Evolutionary conservation across 53 echinoderm and acorn worm species (phyloP).

Genomic region (Echinarachnius parma): DNA sequence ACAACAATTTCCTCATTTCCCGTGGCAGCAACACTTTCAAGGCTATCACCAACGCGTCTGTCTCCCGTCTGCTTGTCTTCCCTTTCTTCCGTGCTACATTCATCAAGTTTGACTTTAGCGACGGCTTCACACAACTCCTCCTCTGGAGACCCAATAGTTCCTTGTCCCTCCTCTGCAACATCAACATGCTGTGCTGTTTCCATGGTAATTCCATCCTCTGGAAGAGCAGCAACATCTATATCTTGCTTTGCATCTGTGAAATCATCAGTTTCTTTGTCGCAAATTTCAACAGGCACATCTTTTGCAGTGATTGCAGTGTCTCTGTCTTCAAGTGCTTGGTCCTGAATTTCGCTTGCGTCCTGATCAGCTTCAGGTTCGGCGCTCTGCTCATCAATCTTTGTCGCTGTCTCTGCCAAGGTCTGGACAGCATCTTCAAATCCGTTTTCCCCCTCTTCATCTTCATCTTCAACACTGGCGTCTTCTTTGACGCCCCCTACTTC

Average conservation of each 20-base stretch:
- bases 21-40: neutral
- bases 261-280: no score
- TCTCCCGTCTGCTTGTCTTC: neutral
- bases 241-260: neutral
- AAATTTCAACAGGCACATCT: no score
- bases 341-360: neutral
- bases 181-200: neutral
- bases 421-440: constrained; percentile 28
- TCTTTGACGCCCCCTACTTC: no score
- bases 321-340: neutral
- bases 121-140: neutral
- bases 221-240: neutral
- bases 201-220: constrained; percentile 15
- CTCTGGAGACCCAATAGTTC: constrained; percentile 11
- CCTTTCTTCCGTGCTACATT: neutral
- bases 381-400: constrained; percentile 2
- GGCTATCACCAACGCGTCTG: neutral
- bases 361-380: constrained; percentile 35
- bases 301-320: no score
- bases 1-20: neutral
- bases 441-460: neutral
- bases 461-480: no score
- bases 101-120: constrained; percentile 4
- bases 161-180: neutral
- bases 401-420: constrained; percentile 1